Evolutionary conservation across 2,797 vertebrate species (phyloP), one percentile per base, ranked within the genome.

Genomic region (Carapus acus): DNA sequence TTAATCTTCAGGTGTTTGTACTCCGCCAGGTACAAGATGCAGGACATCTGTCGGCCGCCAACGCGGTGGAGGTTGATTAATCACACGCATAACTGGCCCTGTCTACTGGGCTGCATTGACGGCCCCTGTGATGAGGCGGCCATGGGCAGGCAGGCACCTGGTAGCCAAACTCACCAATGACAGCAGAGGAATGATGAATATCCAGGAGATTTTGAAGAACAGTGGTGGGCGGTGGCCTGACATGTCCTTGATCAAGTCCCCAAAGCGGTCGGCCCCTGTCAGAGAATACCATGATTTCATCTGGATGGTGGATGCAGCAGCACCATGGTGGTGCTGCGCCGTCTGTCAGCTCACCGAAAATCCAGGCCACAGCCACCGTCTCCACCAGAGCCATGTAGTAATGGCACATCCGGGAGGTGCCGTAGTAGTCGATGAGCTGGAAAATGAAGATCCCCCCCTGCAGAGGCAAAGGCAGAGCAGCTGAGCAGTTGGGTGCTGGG

Each of bases 381-480:
- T 92, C 85, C 54, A 83, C 91, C 43, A 91, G 13, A 1, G 88
- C 66, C 22, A 93, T 74, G 45, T 91, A 88, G 56, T 92, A 78
- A 27, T 87, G 66, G 58, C 85, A 90, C 0, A 40, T 85, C 24
- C 91, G 88, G 0, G 87, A 90, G 41, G 77, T 82, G 14, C 86
- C 87, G 0, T 92, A 92, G 60, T 89, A 90, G 66, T 92, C 90
- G 50, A 92, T 87, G 4, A 94, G 84, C 66, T 89, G 88, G 74
- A 92, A 91, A 58, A 92, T 49, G 31, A 91, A 92, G 80, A 91
- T 86, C 2, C 90, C 67, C 15, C 68, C 68, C 74, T 81, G 11
- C 7, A n/a, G 5, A 4, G 39, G 4, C 6, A 13, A 31, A n/a
- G n/a, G n/a, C n/a, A n/a, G n/a, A n/a, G n/a, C n/a, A n/a, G n/a